Conservation (phyloP, 2,797 vertebrate species). For the Diplodus sargus region DNA sequence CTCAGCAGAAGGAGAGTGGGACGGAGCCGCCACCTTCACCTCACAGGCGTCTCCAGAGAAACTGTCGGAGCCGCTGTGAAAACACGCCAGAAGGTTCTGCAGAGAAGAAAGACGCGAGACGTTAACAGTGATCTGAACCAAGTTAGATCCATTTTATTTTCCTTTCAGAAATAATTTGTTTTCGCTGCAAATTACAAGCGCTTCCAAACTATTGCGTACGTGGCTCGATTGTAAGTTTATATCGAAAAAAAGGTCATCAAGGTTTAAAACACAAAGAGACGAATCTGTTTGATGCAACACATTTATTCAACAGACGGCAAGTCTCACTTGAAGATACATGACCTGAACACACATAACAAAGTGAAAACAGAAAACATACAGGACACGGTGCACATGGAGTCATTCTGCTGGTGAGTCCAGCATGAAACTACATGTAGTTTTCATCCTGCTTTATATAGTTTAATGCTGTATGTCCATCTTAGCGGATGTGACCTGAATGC, state of each 20-base stretch:
- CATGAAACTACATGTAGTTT: not conserved
- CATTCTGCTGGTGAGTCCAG: not conserved
- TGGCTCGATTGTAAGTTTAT: too few relatives aligned
- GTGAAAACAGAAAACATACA: too few relatives aligned
- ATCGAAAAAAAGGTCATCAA: too few relatives aligned
- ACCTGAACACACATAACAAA: too few relatives aligned
- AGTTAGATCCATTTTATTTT: too few relatives aligned
- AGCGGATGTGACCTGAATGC: slow-evolving; percentile 38
- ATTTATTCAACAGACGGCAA: not conserved
- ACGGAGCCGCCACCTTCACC: slow-evolving; percentile 96
- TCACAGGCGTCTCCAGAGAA: slow-evolving; percentile 96
- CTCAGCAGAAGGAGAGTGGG: slow-evolving; percentile 92
- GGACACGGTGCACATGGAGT: too few relatives aligned
- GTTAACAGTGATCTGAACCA: not conserved
- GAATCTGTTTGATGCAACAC: too few relatives aligned
- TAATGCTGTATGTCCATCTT: not conserved
- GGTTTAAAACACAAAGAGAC: too few relatives aligned
- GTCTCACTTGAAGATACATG: too few relatives aligned
- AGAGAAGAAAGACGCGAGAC: slow-evolving; percentile 17
- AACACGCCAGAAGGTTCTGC: slow-evolving; percentile 95
- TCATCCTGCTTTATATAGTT: not conserved
- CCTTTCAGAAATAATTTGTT: too few relatives aligned
- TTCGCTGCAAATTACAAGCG: too few relatives aligned
- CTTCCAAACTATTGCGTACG: too few relatives aligned
- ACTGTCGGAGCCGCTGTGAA: slow-evolving; percentile 94